These are phyloP conservation scores for Troides helena DNA, from an alignment of 2,888 invertebrate genomes.

Conservation along the genomic window DNA sequence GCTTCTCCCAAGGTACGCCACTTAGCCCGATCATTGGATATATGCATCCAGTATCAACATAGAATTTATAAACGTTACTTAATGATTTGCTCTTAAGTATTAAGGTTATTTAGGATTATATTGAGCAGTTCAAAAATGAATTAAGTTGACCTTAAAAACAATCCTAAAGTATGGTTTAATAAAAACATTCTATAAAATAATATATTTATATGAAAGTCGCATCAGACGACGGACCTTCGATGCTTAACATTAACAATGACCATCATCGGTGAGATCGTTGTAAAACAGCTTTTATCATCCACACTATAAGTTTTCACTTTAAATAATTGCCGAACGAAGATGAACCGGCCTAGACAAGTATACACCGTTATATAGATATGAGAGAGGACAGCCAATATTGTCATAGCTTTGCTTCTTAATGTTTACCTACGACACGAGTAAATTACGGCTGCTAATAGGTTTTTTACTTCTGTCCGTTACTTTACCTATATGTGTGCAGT, in stretches of 20 bases:
- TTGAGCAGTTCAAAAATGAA: not conserved
- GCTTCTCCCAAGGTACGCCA: no score
- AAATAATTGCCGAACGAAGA: constrained; percentile 31
- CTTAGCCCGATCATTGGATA: no score
- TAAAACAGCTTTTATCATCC: constrained; percentile 44
- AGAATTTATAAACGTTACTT: no score
- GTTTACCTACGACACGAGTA: constrained; percentile 50
- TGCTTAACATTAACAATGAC: constrained; percentile 43
- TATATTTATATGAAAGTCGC: constrained; percentile 57
- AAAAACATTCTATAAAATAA: constrained; percentile 48
- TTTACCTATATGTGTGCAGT: constrained; percentile 10
- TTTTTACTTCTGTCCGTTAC: constrained; percentile 22
- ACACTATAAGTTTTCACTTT: constrained; percentile 37
- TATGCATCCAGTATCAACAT: no score
- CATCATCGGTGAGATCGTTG: constrained; percentile 39
- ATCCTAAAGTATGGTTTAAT: constrained; percentile 19
- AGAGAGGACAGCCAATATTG: constrained; percentile 68
- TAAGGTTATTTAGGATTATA: no score
- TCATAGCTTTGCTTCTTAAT: constrained; percentile 47
- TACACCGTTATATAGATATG: constrained; percentile 63
- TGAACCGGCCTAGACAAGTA: constrained; percentile 56
- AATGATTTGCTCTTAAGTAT: no score
- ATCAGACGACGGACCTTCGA: constrained; percentile 62
- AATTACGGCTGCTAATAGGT: constrained; percentile 24
- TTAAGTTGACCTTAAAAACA: constrained; percentile 4